phyloP scores from a whole-genome alignment of 2,888 invertebrate genomes.

The Tethea ocularis region DNA sequence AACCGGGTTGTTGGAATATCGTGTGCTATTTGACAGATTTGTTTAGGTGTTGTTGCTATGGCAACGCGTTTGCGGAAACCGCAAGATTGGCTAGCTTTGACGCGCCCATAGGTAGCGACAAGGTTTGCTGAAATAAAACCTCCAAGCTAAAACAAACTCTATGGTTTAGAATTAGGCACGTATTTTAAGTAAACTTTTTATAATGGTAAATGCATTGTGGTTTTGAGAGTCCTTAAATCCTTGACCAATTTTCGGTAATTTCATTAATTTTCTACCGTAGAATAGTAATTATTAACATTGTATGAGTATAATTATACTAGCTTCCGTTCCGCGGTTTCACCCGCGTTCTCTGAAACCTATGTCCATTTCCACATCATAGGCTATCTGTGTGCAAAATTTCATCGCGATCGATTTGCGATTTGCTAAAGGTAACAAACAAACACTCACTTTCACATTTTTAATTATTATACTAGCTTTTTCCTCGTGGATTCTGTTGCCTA shows the following conservation, averaged over 20 bases:
- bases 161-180: constrained; percentile 12
- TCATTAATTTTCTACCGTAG: neutral
- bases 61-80: constrained; percentile 64
- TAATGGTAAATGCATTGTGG: neutral
- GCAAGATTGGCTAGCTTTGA: constrained; percentile 24
- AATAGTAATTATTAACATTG: neutral
- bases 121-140: neutral
- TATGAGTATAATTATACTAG: too few relatives aligned
- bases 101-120: constrained; percentile 5
- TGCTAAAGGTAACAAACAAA: too few relatives aligned
- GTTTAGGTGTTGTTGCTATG: constrained; percentile 65
- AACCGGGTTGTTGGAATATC: constrained; percentile 53
- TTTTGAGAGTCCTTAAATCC: neutral
- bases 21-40: constrained; percentile 66
- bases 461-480: too few relatives aligned
- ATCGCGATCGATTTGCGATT: too few relatives aligned
- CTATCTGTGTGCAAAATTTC: too few relatives aligned
- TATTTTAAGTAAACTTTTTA: too few relatives aligned
- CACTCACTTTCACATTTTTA: too few relatives aligned
- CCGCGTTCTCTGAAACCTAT: too few relatives aligned
- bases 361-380: too few relatives aligned
- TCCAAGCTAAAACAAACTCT: constrained; percentile 30
- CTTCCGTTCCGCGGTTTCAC: too few relatives aligned
- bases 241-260: neutral
- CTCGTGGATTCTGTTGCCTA: too few relatives aligned